Evolutionary conservation across 1,140 invertebrate genomes (phyloP), one percentile per base, ranked within the genome.

Genomic region (Drosophila sulfurigaster): DNA sequence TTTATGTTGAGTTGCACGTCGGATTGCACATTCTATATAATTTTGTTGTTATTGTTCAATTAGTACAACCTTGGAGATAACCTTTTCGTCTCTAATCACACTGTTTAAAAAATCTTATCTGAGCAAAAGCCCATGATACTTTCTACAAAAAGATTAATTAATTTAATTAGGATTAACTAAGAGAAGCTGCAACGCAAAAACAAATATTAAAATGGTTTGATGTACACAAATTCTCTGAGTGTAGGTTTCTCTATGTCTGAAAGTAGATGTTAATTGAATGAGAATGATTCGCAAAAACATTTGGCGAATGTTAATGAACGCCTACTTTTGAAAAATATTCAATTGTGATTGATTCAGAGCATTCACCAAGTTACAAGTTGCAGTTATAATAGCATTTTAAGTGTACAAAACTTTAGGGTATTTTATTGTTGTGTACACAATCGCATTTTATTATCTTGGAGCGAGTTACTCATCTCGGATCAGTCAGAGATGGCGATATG

Each of bases 381-480:
- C 15, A 54, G 6, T 8, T 8, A 35, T 10, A 32, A 15, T 54
- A n/a, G 7, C 15, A 5, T 6, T 13, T 32, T 7, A 32, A 15
- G 51, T 52, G n/a, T 52, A 28, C 13, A 32, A 5, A 5, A 32
- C 6, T 52, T 52, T 52, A 1, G n/a, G 6, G 13, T 43, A 56
- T 25, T 43, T 66, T 43, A 11, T 51, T 46, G 8, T 45, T 52
- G 11, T 2, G 28, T 38, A 45, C 51, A 73, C 70, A 73, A 68
- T 52, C 38, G 28, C 35, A 58, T 54, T 8, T 5, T 41, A 69
- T 74, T 74, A 73, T 73, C 64, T 69, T 56, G 41, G n/a, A 30
- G 16, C 43, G 41, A 41, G 49, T 69, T 69, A 69, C 13, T 74
- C 71, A 74, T 43, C 54, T 52, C 46, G 38, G n/a, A 28, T 57